Conservation (phyloP, 2,797 vertebrate species). For the Epinephelus malabaricus region DNA sequence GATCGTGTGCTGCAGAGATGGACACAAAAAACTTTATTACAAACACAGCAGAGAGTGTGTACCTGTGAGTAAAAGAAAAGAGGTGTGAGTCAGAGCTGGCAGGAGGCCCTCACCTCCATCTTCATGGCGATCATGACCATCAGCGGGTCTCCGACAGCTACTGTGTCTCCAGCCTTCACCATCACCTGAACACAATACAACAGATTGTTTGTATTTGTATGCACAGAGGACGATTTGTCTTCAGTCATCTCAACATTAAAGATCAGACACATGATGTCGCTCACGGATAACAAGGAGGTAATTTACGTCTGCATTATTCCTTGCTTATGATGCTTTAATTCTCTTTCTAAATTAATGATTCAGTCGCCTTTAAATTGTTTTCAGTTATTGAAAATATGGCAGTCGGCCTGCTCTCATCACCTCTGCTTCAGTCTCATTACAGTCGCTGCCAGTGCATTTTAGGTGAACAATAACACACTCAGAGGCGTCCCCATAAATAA, state of each 20-base stretch:
- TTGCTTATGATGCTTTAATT: neutral
- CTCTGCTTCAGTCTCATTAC: slow-evolving; percentile 11
- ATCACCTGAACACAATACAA: slow-evolving; percentile 88
- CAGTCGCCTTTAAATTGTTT: neutral
- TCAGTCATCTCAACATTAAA: neutral
- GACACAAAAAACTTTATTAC: fast-evolving
- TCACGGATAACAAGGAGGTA: neutral
- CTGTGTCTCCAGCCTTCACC: slow-evolving; percentile 93
- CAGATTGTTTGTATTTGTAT: neutral
- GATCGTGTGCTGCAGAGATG: slow-evolving; percentile 90
- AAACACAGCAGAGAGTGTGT: neutral
- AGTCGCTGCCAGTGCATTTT: neutral
- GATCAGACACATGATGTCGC: too few relatives aligned
- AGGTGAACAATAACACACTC: slow-evolving; percentile 1
- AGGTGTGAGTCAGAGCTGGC: neutral
- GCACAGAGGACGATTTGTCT: neutral
- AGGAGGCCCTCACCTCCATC: slow-evolving; percentile 92
- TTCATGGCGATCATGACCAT: slow-evolving; percentile 99
- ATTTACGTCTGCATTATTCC: neutral
- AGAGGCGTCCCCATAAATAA: neutral
- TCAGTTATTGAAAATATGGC: neutral
- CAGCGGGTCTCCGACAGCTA: slow-evolving; percentile 91
- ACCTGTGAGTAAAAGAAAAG: neutral
- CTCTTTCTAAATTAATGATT: neutral
- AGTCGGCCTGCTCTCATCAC: neutral